These are phyloP conservation scores for Leptinotarsa tumamoca DNA, from an alignment of 2,888 invertebrate species.

Conservation along the genomic window DNA sequence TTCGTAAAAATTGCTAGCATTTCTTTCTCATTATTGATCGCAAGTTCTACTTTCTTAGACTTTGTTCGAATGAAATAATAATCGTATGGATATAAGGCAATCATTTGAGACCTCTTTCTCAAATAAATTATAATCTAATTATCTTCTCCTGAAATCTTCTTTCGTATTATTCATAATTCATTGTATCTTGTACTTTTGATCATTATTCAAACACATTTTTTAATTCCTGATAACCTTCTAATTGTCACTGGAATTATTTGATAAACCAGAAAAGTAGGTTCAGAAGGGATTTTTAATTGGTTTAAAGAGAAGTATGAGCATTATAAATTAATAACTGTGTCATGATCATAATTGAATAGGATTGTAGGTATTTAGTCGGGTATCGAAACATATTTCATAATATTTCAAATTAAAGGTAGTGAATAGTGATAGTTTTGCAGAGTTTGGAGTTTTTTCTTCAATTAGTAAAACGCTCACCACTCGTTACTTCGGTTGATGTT, in stretches of 20 bases:
- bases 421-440: neutral
- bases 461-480: too few relatives aligned
- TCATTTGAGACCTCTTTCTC: too few relatives aligned
- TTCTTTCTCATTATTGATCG: neutral
- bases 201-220: neutral
- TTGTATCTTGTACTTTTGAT: too few relatives aligned
- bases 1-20: neutral
- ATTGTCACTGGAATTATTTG: conserved; percentile 1
- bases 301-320: neutral
- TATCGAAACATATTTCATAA: neutral
- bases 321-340: neutral
- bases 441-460: neutral
- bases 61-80: too few relatives aligned
- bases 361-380: neutral
- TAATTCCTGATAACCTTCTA: neutral
- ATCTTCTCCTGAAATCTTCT: too few relatives aligned
- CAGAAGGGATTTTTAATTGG: neutral
- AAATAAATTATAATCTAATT: too few relatives aligned
- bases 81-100: too few relatives aligned
- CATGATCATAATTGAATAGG: neutral
- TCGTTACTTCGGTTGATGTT: too few relatives aligned
- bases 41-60: neutral
- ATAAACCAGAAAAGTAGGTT: neutral
- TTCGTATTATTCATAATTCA: too few relatives aligned
- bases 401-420: neutral